Conservation (phyloP, 2,113 vertebrate genomes). For the Microtus pennsylvanicus region DNA sequence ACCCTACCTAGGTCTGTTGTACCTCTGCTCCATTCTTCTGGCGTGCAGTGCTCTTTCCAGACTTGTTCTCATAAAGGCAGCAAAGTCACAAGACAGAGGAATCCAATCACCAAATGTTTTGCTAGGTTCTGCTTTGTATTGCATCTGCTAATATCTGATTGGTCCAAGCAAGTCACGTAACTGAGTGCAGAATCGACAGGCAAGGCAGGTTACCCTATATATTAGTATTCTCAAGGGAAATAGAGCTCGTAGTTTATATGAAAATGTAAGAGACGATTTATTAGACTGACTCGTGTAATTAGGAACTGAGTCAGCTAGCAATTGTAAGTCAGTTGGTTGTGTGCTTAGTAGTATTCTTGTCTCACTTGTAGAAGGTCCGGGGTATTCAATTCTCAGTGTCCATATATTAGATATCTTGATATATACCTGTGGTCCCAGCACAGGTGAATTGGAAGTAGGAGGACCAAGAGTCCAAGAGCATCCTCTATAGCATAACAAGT, state of each 20-base stretch:
- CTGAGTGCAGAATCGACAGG: neutral
- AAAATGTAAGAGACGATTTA: neutral
- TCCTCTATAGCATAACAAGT: neutral
- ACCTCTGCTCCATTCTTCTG: neutral
- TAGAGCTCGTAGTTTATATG: neutral
- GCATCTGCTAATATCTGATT: neutral
- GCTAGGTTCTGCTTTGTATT: neutral
- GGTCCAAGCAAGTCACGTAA: neutral
- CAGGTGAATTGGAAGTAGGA: neutral
- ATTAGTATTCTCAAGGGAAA: neutral
- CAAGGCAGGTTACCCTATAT: neutral
- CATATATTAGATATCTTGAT: neutral
- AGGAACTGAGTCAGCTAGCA: neutral
- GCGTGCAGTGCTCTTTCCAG: neutral
- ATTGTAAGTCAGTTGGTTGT: neutral
- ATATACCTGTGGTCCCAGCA: neutral
- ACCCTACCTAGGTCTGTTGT: neutral
- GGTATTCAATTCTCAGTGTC: neutral
- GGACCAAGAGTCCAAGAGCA: neutral
- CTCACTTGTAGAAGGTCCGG: neutral
- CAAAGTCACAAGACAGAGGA: neutral
- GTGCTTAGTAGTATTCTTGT: neutral
- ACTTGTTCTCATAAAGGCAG: neutral
- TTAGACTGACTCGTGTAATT: neutral
- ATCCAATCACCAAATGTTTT: neutral